These are phyloP conservation scores for Terebella lapidaria DNA, from an alignment of 2,888 invertebrate genomes.

Conservation along the genomic window DNA sequence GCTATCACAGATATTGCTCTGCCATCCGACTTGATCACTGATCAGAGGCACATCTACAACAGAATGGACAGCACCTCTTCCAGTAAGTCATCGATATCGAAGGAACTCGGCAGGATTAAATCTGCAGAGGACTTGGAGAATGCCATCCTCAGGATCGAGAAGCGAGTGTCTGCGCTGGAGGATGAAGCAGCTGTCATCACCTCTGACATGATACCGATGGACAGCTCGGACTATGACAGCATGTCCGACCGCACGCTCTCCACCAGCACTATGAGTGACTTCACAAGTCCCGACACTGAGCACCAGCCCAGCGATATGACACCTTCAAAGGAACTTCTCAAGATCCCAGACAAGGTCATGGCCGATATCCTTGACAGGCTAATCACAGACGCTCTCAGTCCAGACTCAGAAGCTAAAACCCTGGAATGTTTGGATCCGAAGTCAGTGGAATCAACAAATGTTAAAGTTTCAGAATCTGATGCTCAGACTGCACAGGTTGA, in stretches of 20 bases:
- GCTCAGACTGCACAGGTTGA: neutral
- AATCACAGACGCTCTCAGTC: too few species aligned
- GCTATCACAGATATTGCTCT: too few species aligned
- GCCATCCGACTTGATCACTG: too few species aligned
- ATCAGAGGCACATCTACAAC: too few species aligned
- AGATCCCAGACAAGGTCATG: too few species aligned
- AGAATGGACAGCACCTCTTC: neutral
- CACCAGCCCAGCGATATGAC: neutral
- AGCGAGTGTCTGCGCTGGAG: neutral
- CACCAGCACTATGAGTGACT: neutral
- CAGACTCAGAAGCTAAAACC: too few species aligned
- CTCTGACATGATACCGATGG: neutral
- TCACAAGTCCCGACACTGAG: neutral
- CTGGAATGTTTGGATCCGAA: neutral
- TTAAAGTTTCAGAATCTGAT: neutral
- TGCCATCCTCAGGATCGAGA: neutral
- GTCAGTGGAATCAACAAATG: neutral
- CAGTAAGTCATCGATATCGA: neutral
- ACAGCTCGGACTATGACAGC: neutral
- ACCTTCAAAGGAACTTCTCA: too few species aligned
- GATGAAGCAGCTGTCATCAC: neutral
- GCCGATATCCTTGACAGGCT: too few species aligned
- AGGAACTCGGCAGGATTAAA: neutral
- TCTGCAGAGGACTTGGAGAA: neutral
- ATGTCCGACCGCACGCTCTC: neutral